These are phyloP conservation scores for Pseudomugil gertrudae DNA, from an alignment of 2,797 vertebrate species.

Conservation along the genomic window DNA sequence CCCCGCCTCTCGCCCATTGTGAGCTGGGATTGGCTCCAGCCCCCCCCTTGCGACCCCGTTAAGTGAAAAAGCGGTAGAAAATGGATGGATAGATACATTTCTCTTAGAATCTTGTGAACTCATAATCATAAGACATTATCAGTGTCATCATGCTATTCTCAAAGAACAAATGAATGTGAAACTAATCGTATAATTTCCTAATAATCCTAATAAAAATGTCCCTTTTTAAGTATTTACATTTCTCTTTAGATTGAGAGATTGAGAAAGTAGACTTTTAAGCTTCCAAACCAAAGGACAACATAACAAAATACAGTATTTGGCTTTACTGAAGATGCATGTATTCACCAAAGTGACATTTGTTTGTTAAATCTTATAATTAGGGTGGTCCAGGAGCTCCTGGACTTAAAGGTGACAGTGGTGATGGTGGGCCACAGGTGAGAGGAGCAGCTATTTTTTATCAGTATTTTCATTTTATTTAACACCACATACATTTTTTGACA, in stretches of 20 bases:
- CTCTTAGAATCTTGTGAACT: background rate
- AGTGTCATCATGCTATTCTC: background rate
- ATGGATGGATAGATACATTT: too few species aligned
- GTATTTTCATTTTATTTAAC: background rate
- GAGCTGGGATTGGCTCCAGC: too few species aligned
- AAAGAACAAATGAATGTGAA: background rate
- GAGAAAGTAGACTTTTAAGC: background rate
- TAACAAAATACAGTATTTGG: constrained; percentile 11
- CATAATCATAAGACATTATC: background rate
- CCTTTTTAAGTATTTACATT: constrained; percentile 18
- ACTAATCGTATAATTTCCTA: background rate
- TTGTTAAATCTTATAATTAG: constrained; percentile 53
- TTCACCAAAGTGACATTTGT: background rate
- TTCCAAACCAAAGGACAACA: constrained; percentile 7
- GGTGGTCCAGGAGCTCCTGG: constrained; percentile 90
- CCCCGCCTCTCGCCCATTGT: too few species aligned
- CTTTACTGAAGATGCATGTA: constrained; percentile 1
- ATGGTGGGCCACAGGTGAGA: constrained; percentile 91
- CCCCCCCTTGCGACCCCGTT: too few species aligned
- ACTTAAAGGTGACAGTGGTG: constrained; percentile 92
- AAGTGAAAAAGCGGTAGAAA: too few species aligned
- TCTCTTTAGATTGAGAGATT: too few species aligned
- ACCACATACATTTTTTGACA: too few species aligned
- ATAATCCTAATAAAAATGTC: constrained; percentile 18
- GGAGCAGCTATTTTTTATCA: background rate